phyloP scores from a whole-genome alignment of 2,888 invertebrate genomes.

The Oscheius onirici region DNA sequence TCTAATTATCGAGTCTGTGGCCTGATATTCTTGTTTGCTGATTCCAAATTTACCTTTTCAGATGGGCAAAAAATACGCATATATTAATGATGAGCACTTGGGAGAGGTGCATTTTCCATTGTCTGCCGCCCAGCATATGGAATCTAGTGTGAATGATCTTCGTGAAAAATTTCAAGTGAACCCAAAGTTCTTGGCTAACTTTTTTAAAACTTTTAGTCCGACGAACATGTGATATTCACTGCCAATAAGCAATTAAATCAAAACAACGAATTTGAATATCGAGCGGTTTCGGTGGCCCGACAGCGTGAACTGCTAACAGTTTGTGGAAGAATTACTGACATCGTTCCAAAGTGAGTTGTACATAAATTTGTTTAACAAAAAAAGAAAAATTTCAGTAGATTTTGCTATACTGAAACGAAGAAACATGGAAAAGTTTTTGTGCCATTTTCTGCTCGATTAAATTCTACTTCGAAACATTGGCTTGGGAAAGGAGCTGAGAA shows the following conservation, averaged over 20 bases:
- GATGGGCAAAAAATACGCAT: conserved; percentile 40
- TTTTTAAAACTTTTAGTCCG: no score
- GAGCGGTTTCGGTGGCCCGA: conserved; percentile 46
- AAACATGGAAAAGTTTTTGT: conserved; percentile 57
- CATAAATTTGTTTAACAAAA: not conserved
- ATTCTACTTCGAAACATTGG: conserved; percentile 43
- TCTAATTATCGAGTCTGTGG: no score
- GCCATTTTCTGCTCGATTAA: conserved; percentile 56
- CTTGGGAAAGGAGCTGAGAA: conserved; percentile 51
- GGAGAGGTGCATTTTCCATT: conserved; percentile 55
- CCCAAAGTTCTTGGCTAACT: no score
- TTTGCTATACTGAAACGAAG: conserved; percentile 51
- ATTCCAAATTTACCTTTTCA: no score
- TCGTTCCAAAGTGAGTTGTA: conserved; percentile 49
- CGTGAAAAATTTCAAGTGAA: conserved; percentile 49
- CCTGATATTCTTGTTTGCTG: no score
- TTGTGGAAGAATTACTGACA: conserved; percentile 48
- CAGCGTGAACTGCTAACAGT: conserved; percentile 38
- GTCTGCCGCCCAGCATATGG: conserved; percentile 38
- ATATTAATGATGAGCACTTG: conserved; percentile 46
- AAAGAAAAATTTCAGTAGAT: conserved; percentile 32
- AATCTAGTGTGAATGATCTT: conserved; percentile 44
- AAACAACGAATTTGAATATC: conserved; percentile 39
- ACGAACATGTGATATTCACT: conserved; percentile 55
- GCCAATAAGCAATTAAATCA: conserved; percentile 41